A percentile compares a stretch with the other conserved stretches of the same genome.
These are phyloP conservation scores for Pelodiscus sinensis DNA, from an alignment of 2,113 vertebrate species.

Conservation along the genomic window DNA sequence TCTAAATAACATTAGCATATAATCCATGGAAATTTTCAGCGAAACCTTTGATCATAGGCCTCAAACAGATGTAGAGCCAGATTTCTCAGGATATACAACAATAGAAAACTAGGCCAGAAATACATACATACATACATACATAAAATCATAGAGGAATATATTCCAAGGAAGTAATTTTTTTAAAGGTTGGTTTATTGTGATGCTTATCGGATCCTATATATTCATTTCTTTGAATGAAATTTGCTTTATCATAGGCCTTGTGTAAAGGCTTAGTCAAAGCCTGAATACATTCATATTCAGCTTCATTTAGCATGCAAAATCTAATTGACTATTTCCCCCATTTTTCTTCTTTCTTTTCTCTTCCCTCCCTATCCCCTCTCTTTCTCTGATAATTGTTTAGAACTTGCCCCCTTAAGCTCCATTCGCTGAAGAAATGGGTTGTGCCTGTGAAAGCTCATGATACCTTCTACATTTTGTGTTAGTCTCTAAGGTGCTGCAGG, in stretches of 20 bases:
- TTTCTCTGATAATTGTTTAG: no score
- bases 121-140: neutral
- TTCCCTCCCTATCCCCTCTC: no score
- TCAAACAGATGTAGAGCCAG: conserved; percentile 47
- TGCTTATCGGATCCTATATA: conserved; percentile 29
- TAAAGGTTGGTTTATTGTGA: conserved; percentile 43
- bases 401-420: no score
- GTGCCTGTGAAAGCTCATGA: no score
- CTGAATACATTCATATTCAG: neutral
- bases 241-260: conserved; percentile 25
- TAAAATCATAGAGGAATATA: neutral
- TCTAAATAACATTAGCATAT: conserved; percentile 11
- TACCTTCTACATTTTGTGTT: no score
- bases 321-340: no score
- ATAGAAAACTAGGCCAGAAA: conserved; percentile 53
- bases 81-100: conserved; percentile 51
- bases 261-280: conserved; percentile 39
- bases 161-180: neutral
- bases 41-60: conserved; percentile 42
- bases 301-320: no score
- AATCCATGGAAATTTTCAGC: conserved; percentile 43
- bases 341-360: no score
- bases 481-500: no score
- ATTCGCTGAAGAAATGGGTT: no score
- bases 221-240: conserved; percentile 27